Evolutionary conservation across 2,797 vertebrate genomes (phyloP), one percentile per base, ranked within the genome.

Genomic region (Microctenopoma steveboyesi): DNA sequence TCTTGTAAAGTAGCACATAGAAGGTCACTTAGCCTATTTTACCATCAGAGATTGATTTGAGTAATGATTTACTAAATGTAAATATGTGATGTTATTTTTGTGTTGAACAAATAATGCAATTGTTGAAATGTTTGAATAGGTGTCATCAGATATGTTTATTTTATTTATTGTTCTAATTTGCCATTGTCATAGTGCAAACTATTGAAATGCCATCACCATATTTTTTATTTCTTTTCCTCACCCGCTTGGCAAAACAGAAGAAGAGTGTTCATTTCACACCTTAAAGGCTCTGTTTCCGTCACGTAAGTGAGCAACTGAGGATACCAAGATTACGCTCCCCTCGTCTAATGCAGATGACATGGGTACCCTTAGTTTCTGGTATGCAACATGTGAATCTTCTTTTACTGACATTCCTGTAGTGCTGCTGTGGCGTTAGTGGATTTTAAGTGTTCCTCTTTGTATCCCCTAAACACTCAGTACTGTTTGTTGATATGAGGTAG

Each of bases 191-290:
- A 83, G 88, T 94, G 93, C 89, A 90, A 88, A 91, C 81, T 89
- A 87, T 93, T 96, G 93, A 93, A 92, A 95, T 95, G 92, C 95
- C 96, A 95, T 98, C 95, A 95, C 94, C 94, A 94, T 95, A 88
- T 95, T 95, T 72, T 88, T 89, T 78, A 95, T 94, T 96, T 96
- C 96, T 90, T 95, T 96, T 96, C 93, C 94, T 97, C 96, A 97
- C 97, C 96, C 93, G 96, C 97, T 98, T 96, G 96, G 97, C 95
- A 96, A 93, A 93, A 96, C 97, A 98, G 98, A 99, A 98, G 98
- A 99, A 99, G 97, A 99, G 97, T 97, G 98, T 99, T 97, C 98
- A 99, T 99, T 99, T 99, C 97, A 99, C 97, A 96, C 96, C 97
- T 95, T 99, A 98, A 97, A 95, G 96, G 96, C 97, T 95, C 94